Evolutionary conservation across 2,888 invertebrate genomes (phyloP).

Genomic region (Andrena trimmerana): DNA sequence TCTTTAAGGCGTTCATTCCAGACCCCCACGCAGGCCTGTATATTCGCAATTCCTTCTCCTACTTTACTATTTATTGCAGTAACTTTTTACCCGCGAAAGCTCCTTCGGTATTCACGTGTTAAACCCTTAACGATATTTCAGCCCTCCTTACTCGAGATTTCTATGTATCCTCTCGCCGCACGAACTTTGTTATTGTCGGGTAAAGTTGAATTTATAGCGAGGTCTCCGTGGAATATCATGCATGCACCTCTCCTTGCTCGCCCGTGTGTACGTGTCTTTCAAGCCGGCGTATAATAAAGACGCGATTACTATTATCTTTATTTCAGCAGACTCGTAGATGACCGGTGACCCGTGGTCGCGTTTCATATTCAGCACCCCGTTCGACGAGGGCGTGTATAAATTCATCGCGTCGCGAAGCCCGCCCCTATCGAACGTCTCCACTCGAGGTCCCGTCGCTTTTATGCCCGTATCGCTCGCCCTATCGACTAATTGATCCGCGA

Average conservation of each 20-base stretch:
- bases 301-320: slow-evolving; percentile 37
- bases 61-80: slow-evolving; percentile 4
- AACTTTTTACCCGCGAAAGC: not conserved
- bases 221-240: not conserved
- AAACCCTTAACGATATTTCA: not conserved
- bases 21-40: not conserved
- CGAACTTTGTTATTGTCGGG: slow-evolving; percentile 13
- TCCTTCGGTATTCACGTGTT: not conserved
- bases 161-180: not conserved
- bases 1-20: slow-evolving; percentile 6
- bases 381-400: slow-evolving; percentile 26
- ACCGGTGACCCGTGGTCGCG: not conserved
- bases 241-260: not conserved
- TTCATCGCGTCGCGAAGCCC: slow-evolving; percentile 15
- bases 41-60: not conserved
- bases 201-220: slow-evolving; percentile 19
- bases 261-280: not conserved
- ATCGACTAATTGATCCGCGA: slow-evolving; percentile 50
- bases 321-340: not conserved
- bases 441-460: not conserved
- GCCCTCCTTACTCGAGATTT: slow-evolving; percentile 7
- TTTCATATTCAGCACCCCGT: slow-evolving; percentile 22
- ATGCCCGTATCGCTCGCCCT: slow-evolving; percentile 4
- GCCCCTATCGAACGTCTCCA: not conserved
- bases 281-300: not conserved